Evolutionary conservation across 2,888 invertebrate genomes (phyloP), one percentile per base, ranked within the genome.

Genomic region (Callyntrura sp.): DNA sequence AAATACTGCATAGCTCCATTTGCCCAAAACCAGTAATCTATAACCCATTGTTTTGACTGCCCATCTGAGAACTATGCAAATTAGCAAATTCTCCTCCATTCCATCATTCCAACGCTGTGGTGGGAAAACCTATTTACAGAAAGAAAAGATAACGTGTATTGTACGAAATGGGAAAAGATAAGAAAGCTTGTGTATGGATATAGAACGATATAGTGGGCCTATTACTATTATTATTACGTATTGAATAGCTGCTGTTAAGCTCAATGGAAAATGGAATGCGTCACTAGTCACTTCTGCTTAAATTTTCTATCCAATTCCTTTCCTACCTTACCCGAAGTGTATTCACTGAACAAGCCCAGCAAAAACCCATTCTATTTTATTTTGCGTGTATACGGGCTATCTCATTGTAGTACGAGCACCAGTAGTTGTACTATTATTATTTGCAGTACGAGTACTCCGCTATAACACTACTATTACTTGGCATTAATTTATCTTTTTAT

Each of bases 1-100:
- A 76, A 51, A 25, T 20, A 73, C 17, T 73, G 76, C 76, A 76
- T 76, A 51, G 51, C 76, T 70, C 70, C 45, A n/a, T 17, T 78
- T 35, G 11, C 81, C 20, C 43, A 43, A 79, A 81, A 25, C 81
- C 57, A 60, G 85, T 81, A 85, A 90, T 90, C 90, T 57, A 86
- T 90, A 90, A 90, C 90, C 90, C 85, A 85, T 85, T 90, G 90
- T 90, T 90, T 90, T 90, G 90, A 90, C 90, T 90, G 90, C 51
- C 90, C 90, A 90, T 85, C 85, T 81, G 82, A 81, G 85, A 90
- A 86, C 85, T 90, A 90, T 90, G 90, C 82, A 90, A 90, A 90
- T 90, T 90, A 90, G 90, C 82, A 70, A 82, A 90, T 45, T 73
- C 82, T 85, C 65, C 48, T 65, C 57, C 60, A 85, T 90, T 90